A percentile compares a stretch with the other conserved stretches of the same genome.
These are phyloP conservation scores for Ophioderma brevispina DNA, from an alignment of 35 echinoderm and acorn worm species.

Conservation along the genomic window DNA sequence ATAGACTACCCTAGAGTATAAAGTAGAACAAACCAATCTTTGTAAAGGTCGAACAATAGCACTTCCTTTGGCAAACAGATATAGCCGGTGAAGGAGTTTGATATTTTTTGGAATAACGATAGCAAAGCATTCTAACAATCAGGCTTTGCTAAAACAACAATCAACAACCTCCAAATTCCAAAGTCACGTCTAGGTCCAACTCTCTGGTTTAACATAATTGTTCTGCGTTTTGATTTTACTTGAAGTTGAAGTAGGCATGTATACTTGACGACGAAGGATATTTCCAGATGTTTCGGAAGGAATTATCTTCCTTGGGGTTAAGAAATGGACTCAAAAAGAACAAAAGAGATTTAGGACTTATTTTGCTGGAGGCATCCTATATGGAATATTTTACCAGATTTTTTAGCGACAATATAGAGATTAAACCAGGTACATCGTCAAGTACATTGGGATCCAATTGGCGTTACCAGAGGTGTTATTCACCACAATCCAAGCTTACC, in stretches of 20 bases:
- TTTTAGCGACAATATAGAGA: background rate
- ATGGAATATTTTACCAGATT: conserved; percentile 5
- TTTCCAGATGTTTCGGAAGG: background rate
- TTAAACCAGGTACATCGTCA: background rate
- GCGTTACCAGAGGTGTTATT: background rate
- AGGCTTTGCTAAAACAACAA: conserved; percentile 3
- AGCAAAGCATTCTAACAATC: background rate
- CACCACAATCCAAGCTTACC: background rate
- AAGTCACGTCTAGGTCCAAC: background rate
- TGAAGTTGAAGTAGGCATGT: no score
- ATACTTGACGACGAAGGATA: no score
- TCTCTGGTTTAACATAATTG: no score
- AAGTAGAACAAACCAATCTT: background rate
- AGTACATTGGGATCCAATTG: background rate
- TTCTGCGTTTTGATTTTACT: no score
- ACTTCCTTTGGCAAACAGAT: conserved; percentile 1
- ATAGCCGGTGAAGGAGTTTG: background rate
- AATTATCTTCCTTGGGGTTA: background rate
- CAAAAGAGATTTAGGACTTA: background rate
- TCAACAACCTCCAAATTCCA: background rate
- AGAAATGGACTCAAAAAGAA: background rate
- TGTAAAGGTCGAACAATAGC: background rate
- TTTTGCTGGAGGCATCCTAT: background rate
- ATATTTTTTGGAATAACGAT: background rate
- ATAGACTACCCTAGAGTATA: background rate